Percentiles rank a stretch among this genome's conserved stretches.
Evolutionary conservation across 2,797 vertebrate species (phyloP).

Genomic region (Characodon lateralis): DNA sequence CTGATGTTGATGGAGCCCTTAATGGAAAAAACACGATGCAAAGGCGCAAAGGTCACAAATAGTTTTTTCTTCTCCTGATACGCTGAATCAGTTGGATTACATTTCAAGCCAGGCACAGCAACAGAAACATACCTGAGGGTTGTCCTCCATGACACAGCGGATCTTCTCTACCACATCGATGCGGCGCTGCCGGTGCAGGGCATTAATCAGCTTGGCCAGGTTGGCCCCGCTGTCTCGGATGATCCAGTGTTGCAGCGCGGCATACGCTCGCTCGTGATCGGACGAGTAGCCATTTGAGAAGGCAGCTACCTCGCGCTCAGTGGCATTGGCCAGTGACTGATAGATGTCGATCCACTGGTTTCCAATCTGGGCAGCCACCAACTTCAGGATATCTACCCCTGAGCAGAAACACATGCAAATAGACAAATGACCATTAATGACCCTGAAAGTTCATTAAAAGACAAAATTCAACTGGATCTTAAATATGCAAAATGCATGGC

Average conservation of each 20-base stretch:
- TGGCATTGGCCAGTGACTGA: slow-evolving; percentile 91
- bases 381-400: slow-evolving; percentile 96
- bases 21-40: slow-evolving; percentile 16
- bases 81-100: background rate
- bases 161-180: slow-evolving; percentile 97
- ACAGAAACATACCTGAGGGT: slow-evolving; percentile 83
- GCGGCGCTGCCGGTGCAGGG: slow-evolving; percentile 91
- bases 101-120: background rate
- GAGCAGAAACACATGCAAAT: slow-evolving; percentile 17
- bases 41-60: slow-evolving; percentile 1
- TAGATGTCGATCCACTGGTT: slow-evolving; percentile 97
- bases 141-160: slow-evolving; percentile 94
- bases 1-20: slow-evolving; percentile 15
- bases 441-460: background rate
- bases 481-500: background rate
- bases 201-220: slow-evolving; percentile 93
- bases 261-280: slow-evolving; percentile 91
- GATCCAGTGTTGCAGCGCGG: slow-evolving; percentile 96
- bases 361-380: slow-evolving; percentile 93
- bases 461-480: background rate
- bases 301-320: slow-evolving; percentile 90
- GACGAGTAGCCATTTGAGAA: slow-evolving; percentile 91
- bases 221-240: slow-evolving; percentile 92
- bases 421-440: background rate
- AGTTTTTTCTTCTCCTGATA: background rate